phyloP scores from a whole-genome alignment of 37 sponge, comb jelly and placozoan species.

The Mnemiopsis leidyi region DNA sequence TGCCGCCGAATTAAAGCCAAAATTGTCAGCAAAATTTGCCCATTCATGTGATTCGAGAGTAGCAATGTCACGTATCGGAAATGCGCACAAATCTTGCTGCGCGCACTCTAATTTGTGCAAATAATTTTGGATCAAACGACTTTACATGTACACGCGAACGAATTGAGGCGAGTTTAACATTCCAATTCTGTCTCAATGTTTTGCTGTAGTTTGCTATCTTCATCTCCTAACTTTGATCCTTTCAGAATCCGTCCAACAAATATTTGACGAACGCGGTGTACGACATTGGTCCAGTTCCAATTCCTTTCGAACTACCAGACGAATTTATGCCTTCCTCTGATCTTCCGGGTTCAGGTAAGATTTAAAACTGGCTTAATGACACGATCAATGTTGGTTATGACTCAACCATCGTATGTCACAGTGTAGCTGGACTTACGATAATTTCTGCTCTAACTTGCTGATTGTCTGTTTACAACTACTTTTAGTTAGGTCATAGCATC shows the following conservation, averaged over 20 bases:
- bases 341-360: not conserved
- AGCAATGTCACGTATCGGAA: not conserved
- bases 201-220: not conserved
- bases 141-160: not conserved
- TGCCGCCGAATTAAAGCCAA: constrained; percentile 41
- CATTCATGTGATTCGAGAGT: not conserved
- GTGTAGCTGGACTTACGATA: no score
- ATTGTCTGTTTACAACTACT: no score
- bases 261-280: not conserved
- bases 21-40: constrained; percentile 50
- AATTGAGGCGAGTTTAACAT: not conserved
- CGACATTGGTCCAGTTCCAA: constrained; percentile 17
- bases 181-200: not conserved
- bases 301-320: constrained; percentile 18
- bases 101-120: not conserved
- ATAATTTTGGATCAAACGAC: not conserved
- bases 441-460: no score
- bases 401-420: no score
- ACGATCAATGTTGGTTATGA: no score
- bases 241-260: not conserved
- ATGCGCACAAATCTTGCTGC: not conserved
- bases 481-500: no score
- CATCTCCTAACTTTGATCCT: not conserved
- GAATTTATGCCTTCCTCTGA: not conserved
- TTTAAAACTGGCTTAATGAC: no score